phyloP scores from a whole-genome alignment of 2,888 invertebrate genomes.

The Dorcus parallelipipedus region DNA sequence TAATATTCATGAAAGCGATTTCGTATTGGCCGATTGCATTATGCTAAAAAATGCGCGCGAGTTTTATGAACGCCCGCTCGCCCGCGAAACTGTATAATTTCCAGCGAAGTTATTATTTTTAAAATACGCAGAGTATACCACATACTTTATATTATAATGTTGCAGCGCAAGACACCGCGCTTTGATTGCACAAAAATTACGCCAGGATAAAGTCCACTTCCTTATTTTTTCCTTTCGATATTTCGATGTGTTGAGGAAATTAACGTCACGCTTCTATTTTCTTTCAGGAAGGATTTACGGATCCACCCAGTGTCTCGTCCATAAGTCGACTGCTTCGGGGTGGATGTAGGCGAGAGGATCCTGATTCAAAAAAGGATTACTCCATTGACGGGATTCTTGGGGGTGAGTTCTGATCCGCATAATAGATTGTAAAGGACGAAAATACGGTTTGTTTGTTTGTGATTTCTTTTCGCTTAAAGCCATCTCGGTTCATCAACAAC shows the following conservation, averaged over 20 bases:
- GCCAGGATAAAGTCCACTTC: too few relatives aligned
- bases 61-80: conserved; percentile 4
- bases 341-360: conserved; percentile 64
- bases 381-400: conserved; percentile 70
- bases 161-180: too few relatives aligned
- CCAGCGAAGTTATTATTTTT: conserved; percentile 12
- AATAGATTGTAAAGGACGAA: too few relatives aligned
- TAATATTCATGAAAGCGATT: conserved; percentile 12
- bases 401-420: conserved; percentile 28
- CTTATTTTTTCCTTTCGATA: background rate
- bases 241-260: background rate
- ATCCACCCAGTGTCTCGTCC: conserved; percentile 89
- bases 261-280: background rate
- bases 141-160: too few relatives aligned
- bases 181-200: too few relatives aligned
- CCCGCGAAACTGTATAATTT: conserved; percentile 9
- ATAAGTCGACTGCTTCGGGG: conserved; percentile 89
- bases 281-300: conserved; percentile 80
- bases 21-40: background rate
- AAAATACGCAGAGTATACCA: background rate
- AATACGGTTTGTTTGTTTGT: too few relatives aligned
- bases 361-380: conserved; percentile 71
- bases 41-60: conserved; percentile 9
- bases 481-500: too few relatives aligned
- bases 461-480: too few relatives aligned